These are phyloP conservation scores for Vicugna pacos DNA, from an alignment of 2,113 vertebrate species.

Conservation along the genomic window DNA sequence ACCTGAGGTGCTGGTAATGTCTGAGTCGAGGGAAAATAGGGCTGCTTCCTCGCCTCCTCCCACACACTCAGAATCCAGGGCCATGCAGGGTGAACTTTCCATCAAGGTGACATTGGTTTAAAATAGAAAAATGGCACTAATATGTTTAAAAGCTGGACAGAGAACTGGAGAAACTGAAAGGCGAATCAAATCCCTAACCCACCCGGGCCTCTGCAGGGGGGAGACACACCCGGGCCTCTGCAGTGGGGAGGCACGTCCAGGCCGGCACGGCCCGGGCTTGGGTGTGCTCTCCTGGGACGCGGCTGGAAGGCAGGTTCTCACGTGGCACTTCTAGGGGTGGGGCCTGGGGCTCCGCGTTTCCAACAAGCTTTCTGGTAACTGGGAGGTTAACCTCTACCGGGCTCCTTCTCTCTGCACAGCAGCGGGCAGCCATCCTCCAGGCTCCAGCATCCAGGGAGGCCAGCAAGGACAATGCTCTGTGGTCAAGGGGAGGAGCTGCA, in stretches of 20 bases:
- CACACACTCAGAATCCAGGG: not conserved
- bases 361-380: fast-evolving
- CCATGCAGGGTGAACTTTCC: not conserved
- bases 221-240: too few species aligned
- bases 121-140: conserved; percentile 40
- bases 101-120: conserved; percentile 73
- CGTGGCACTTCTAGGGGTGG: fast-evolving
- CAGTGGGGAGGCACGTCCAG: fast-evolving
- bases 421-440: not conserved
- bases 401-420: not conserved
- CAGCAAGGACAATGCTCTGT: not conserved
- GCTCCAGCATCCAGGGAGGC: not conserved
- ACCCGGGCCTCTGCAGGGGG: fast-evolving
- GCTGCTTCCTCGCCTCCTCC: not conserved
- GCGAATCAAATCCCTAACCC: not conserved
- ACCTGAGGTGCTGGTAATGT: not conserved
- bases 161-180: not conserved
- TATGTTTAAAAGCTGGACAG: not conserved
- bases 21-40: not conserved
- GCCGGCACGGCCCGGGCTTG: fast-evolving
- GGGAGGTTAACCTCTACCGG: not conserved
- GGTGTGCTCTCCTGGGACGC: fast-evolving
- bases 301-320: fast-evolving
- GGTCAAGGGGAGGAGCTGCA: not conserved
- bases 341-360: not conserved